Evolutionary conservation across 1,140 invertebrate species (phyloP), one percentile per base, ranked within the genome.

Genomic region (Zelostemma sp.): DNA sequence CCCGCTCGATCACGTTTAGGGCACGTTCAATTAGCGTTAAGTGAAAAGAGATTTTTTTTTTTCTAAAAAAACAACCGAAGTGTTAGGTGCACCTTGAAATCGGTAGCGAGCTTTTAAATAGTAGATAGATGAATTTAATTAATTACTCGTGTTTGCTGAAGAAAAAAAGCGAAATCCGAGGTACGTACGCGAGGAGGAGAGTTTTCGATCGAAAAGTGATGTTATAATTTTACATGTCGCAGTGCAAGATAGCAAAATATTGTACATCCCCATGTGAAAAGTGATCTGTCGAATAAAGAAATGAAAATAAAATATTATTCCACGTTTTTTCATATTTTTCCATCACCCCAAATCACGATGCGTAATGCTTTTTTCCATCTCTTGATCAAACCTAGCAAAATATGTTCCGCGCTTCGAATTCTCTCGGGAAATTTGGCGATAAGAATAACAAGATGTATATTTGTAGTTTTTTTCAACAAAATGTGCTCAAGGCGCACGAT

Each of bases 401-500:
- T 9, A 28, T 2, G n/a, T 28, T 31, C 6, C 5, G n/a, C 8
- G 21, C 46, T 25, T 48, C 1, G 15, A 43, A 43, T 15, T 6
- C 9, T 31, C 25, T 8, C 25, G 43, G 25, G 18, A n/a, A 12
- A 47, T 47, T 18, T 47, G 21, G 45, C 28, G 9, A 33, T 17
- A 1, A 18, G n/a, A 9, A 31, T 8, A 49, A 38, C 33, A 60
- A 55, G n/a, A n/a, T n/a, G n/a, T n/a, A n/a, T n/a, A n/a, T n/a
- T n/a, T n/a, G 16, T 67, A 60, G n/a, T n/a, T 57, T 59, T 35
- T 59, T 70, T 80, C 83, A 85, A 85, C 84, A 84, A 85, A 85
- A 72, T 85, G 83, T 85, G 83, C 78, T 73, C 75, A 72, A 75
- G 75, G 74, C 77, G 80, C 82, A 85, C 76, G 73, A 81, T 85